A percentile compares a stretch with the other conserved stretches of the same genome.
Conservation (phyloP, 1,140 invertebrate species). For the Drosophila lowei region DNA sequence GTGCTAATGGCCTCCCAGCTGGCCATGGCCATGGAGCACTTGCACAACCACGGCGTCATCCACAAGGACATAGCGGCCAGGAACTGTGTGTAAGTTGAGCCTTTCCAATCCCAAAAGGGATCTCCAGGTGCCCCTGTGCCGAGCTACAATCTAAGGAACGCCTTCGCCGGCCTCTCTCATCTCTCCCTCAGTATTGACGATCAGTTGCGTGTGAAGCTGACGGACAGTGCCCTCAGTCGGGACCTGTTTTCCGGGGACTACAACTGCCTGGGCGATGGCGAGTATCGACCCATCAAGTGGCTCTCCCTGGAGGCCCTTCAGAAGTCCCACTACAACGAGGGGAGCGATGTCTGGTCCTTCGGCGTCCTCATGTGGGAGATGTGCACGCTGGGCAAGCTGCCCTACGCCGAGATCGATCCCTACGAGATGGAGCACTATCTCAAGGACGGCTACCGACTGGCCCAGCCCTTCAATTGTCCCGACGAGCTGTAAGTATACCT, state of each 20-base stretch:
- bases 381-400: conserved; percentile 95
- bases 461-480: conserved; percentile 97
- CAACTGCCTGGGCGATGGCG: conserved; percentile 96
- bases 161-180: neutral
- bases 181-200: conserved; percentile 87
- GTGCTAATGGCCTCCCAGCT: conserved; percentile 96
- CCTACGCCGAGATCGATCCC: conserved; percentile 88
- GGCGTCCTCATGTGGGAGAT: conserved; percentile 97
- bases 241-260: conserved; percentile 98
- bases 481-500: conserved; percentile 92
- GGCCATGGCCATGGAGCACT: conserved; percentile 90
- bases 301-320: conserved; percentile 93
- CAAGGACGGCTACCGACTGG: conserved; percentile 94
- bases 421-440: conserved; percentile 97
- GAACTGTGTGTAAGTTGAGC: conserved; percentile 89
- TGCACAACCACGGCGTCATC: conserved; percentile 95
- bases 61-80: conserved; percentile 96
- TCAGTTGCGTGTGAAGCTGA: conserved; percentile 93
- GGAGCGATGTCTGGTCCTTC: conserved; percentile 97
- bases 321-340: conserved; percentile 91
- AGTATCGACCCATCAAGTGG: conserved; percentile 98
- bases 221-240: conserved; percentile 95
- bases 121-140: too few species aligned
- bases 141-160: too few species aligned
- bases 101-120: too few species aligned